Conservation (phyloP, 2,113 vertebrate species). For the Tupaia tana region DNA sequence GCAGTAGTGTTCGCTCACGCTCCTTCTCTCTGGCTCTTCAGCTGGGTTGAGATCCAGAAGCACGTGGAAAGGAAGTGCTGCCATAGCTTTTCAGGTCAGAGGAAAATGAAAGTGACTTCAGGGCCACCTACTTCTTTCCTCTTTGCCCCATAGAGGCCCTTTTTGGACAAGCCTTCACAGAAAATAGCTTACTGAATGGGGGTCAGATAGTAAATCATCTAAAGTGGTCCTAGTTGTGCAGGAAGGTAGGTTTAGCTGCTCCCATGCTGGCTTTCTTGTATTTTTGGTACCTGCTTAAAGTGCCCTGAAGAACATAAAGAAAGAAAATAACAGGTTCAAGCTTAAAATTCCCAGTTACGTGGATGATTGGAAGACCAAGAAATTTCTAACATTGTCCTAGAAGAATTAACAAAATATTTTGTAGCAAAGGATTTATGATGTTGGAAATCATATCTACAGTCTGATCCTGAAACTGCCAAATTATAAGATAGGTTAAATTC, state of each 20-base stretch:
- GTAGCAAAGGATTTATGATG: not conserved
- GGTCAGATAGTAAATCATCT: not conserved
- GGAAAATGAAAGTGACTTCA: not conserved
- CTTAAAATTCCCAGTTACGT: conserved; percentile 40
- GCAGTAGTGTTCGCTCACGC: not conserved
- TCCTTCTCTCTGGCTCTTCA: not conserved
- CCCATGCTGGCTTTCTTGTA: not conserved
- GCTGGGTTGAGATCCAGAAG: not conserved
- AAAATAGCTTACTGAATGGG: not conserved
- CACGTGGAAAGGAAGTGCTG: not conserved
- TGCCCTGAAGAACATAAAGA: conserved; percentile 9
- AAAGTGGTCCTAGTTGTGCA: not conserved
- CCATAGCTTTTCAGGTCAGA: not conserved
- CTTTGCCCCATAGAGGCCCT: not conserved
- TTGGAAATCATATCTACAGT: not conserved
- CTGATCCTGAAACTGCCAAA: not conserved
- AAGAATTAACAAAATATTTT: not conserved
- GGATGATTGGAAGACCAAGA: conserved; percentile 3
- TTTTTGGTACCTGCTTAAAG: conserved; percentile 39
- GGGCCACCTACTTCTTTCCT: not conserved
- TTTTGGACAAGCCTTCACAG: not conserved
- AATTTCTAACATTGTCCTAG: not conserved
- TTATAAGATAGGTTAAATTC: not conserved
- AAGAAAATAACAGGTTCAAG: not conserved
- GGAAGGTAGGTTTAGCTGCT: not conserved